Percentiles rank a stretch among this genome's conserved stretches.
Evolutionary conservation across 2,113 vertebrate species (phyloP).

Genomic region (Neolamprologus hecqui): DNA sequence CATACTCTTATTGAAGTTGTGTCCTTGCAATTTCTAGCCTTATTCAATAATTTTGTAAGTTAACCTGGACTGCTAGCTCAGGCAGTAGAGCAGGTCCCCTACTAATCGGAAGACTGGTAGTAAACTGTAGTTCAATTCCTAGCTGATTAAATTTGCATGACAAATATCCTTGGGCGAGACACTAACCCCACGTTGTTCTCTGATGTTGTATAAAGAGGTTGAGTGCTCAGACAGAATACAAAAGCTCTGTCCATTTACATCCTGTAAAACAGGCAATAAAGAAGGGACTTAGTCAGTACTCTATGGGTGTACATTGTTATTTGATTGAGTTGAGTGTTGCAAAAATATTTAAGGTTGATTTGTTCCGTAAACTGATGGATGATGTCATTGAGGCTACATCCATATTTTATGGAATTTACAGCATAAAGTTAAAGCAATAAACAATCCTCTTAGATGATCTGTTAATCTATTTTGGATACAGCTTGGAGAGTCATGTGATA

Average conservation of each 20-base stretch:
- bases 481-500: background rate
- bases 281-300: background rate
- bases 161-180: background rate
- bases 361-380: background rate
- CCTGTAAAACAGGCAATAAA: background rate
- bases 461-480: background rate
- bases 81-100: background rate
- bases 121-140: background rate
- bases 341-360: background rate
- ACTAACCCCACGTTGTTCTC: background rate
- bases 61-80: background rate
- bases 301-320: background rate
- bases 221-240: background rate
- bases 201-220: background rate
- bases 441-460: background rate
- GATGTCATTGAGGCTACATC: background rate
- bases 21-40: background rate
- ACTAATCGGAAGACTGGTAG: background rate
- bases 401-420: background rate
- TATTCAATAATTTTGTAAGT: background rate
- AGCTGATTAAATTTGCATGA: background rate
- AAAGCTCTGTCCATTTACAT: background rate
- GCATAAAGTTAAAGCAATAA: background rate
- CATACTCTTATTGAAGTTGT: background rate
- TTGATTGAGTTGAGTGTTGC: background rate